These are phyloP conservation scores for Maconellicoccus hirsutus DNA, from an alignment of 1,140 invertebrate species.

Conservation along the genomic window DNA sequence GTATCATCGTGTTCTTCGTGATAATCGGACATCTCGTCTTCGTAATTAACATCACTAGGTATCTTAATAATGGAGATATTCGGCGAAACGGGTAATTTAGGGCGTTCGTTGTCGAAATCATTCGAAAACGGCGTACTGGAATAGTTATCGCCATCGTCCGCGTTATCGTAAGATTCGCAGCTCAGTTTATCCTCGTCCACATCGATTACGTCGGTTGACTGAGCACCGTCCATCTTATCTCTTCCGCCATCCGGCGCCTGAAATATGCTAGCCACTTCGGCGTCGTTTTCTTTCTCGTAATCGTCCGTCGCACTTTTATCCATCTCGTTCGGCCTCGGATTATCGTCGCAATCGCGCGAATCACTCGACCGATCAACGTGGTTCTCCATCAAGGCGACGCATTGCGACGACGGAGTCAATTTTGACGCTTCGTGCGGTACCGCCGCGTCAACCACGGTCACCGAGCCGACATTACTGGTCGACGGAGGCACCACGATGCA, in stretches of 20 bases:
- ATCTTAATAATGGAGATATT: background rate
- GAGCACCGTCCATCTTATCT: background rate
- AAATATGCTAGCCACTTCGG: background rate
- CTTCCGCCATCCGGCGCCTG: background rate
- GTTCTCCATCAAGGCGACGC: background rate
- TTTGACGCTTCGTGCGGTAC: background rate
- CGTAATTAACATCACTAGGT: background rate
- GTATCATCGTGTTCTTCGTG: background rate
- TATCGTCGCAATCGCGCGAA: background rate
- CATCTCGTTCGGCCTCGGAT: too few species aligned
- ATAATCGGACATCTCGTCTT: background rate
- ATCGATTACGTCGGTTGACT: background rate
- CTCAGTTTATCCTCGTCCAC: background rate
- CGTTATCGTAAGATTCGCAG: background rate
- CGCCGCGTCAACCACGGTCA: background rate
- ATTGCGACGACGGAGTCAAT: background rate
- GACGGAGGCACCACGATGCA: background rate
- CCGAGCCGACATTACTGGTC: background rate
- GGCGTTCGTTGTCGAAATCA: background rate
- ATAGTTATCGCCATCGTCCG: background rate
- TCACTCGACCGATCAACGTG: background rate
- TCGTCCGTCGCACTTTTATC: background rate
- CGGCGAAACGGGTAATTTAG: background rate
- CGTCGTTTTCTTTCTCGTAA: slow-evolving; percentile 3
- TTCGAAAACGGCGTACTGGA: background rate